Conservation (phyloP, 2,888 invertebrate species). For the Tetropium fuscum region DNA sequence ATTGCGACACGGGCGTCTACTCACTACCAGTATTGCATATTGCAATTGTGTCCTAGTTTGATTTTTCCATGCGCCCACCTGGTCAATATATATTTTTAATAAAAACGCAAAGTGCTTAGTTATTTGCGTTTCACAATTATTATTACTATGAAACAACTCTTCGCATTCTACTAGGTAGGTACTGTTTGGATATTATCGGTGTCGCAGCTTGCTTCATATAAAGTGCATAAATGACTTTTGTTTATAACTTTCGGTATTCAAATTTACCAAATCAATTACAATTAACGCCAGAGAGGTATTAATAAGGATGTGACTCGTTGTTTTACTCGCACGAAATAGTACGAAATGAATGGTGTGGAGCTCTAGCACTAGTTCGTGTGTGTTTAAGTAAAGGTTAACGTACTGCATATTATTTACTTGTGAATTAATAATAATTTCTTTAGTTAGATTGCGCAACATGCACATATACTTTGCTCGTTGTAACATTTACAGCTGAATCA, state of each 20-base stretch:
- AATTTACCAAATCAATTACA: neutral
- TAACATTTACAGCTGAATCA: too few species aligned
- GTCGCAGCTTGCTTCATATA: slow-evolving; percentile 19
- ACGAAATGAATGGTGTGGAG: too few species aligned
- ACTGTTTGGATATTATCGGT: slow-evolving; percentile 22
- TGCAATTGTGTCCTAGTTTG: slow-evolving; percentile 32
- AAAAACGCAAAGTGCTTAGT: slow-evolving; percentile 21
- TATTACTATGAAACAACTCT: slow-evolving; percentile 14
- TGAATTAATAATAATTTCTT: slow-evolving; percentile 9
- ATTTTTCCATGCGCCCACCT: slow-evolving; percentile 26
- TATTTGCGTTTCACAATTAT: slow-evolving; percentile 25
- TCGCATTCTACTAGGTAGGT: slow-evolving; percentile 22
- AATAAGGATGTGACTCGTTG: neutral
- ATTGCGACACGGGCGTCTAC: slow-evolving; percentile 21
- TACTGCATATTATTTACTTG: slow-evolving; percentile 19
- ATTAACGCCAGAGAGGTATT: neutral
- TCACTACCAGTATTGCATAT: slow-evolving; percentile 21
- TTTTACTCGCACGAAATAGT: too few species aligned
- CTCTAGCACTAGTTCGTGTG: too few species aligned
- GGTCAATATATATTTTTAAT: slow-evolving; percentile 18
- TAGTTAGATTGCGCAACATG: slow-evolving; percentile 5
- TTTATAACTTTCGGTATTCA: neutral
- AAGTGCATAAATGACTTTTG: neutral
- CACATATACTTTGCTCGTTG: too few species aligned
- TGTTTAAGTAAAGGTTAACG: slow-evolving; percentile 24